Evolutionary conservation across 2,797 vertebrate genomes (phyloP).

Genomic region (Darevskia mixta): DNA sequence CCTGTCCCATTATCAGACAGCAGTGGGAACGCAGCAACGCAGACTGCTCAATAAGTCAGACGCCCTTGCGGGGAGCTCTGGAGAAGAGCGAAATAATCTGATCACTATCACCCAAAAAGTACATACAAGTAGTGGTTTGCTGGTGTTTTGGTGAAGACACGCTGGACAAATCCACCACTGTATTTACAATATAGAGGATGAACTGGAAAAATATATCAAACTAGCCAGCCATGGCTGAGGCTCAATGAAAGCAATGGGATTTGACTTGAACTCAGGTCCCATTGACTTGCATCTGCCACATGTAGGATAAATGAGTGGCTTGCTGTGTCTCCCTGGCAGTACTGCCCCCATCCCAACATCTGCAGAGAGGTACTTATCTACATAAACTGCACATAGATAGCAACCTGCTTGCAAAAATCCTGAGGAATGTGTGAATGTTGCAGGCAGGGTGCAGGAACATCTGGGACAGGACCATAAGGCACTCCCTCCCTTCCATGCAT

Average conservation of each 20-base stretch:
- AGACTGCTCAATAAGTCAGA: conserved; percentile 54
- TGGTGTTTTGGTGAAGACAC: conserved; percentile 51
- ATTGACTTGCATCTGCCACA: neutral
- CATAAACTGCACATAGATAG: neutral
- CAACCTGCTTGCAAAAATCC: no score
- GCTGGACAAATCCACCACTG: neutral
- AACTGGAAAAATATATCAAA: conserved; percentile 1
- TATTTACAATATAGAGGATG: neutral
- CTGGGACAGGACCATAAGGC: no score
- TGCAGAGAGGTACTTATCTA: neutral
- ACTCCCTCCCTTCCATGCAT: no score
- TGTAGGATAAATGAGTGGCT: neutral
- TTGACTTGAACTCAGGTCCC: neutral
- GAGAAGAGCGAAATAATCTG: conserved; percentile 54
- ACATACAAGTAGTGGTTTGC: neutral
- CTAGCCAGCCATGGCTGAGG: neutral
- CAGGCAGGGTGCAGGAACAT: no score
- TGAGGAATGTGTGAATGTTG: no score
- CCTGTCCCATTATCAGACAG: conserved; percentile 63
- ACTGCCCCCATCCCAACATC: neutral
- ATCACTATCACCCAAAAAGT: conserved; percentile 63
- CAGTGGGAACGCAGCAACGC: conserved; percentile 61
- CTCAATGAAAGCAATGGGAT: neutral
- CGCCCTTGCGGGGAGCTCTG: conserved; percentile 44
- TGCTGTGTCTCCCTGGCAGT: neutral